phyloP scores from a whole-genome alignment of 2,113 vertebrate genomes.

The Lipotes vexillifer region DNA sequence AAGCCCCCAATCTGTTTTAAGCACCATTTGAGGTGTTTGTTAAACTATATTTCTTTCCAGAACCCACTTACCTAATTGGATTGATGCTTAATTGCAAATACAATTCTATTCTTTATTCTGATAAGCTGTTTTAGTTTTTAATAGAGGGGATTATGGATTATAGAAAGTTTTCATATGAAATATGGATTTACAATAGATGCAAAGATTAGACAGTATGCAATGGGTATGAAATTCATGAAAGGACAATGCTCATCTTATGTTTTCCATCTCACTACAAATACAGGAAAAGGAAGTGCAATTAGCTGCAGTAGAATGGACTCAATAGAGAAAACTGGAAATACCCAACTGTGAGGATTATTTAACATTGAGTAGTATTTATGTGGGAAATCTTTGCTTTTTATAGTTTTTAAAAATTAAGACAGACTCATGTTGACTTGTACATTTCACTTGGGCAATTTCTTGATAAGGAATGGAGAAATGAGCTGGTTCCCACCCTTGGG shows the following conservation, averaged over 20 bases:
- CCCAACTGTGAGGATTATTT: not conserved
- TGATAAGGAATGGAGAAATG: not conserved
- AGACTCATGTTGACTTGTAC: not conserved
- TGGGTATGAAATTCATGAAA: not conserved
- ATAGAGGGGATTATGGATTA: not conserved
- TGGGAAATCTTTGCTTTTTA: not conserved
- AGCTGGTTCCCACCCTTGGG: not conserved
- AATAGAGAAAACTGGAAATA: not conserved
- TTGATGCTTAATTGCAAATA: conserved; percentile 23
- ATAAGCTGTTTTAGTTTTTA: not conserved
- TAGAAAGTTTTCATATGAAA: not conserved
- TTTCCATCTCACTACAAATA: not conserved
- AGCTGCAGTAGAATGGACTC: not conserved
- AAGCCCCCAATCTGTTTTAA: conserved; percentile 71
- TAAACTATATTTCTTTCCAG: conserved; percentile 63
- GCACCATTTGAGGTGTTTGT: conserved; percentile 59
- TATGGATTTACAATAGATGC: not conserved
- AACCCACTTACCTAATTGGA: conserved; percentile 47
- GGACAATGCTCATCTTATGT: not conserved
- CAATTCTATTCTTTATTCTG: not conserved
- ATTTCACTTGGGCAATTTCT: not conserved
- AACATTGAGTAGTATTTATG: not conserved
- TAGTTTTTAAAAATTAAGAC: not conserved
- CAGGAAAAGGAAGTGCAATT: not conserved
- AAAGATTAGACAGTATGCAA: not conserved